Base-by-base conservation (phyloP, 2,888 invertebrate genomes). In the Odontocerum albicorne region DNA sequence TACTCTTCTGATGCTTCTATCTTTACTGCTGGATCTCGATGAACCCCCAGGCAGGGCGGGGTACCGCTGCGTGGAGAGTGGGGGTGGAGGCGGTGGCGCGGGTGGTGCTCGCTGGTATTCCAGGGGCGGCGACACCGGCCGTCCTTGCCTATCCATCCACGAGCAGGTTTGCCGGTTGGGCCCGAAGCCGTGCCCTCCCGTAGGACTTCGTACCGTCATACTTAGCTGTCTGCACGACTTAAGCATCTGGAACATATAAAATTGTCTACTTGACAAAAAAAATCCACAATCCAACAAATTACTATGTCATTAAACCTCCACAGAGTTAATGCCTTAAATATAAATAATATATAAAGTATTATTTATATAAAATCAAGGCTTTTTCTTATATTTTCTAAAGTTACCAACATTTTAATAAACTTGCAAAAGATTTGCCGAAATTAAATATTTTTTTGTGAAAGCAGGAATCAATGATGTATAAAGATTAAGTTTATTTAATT, bases 111-210 rank as follows among this genome's bases (percentile, higher is more conserved):
- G 43, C 39, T 61, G 61, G 66, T 82, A 83, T 68, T 87, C 86
- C 65, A 81, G 69, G 15, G 87, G 87, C 44, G 95, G 95, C 20
- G 96, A 96, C 16, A 89, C 92, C 1, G 93, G 91, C 61, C 94
- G 79, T 3, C 95, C 95, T 67, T 90, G 88, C 53, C 92, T 82
- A 74, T 96, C 94, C 85, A 95, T 92, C 96, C 96, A 96, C 55
- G 92, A 91, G 75, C 94, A 96, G 46, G 91, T 90, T 66, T 92
- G 92, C 52, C 88, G 81, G 40, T 83, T 80, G 42, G 75, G 71
- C 70, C 75, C 78, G 12, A 66, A 73, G 63, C 66, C 77, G 66
- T 60, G 75, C 63, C 65, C 78, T 74, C 10, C 80, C 73, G 87
- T 87, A 44, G 90, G 90, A 55, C 90, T 88, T 57, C 89, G 83